phyloP scores from a whole-genome alignment of 2,113 vertebrate genomes.

The Callionymus lyra region DNA sequence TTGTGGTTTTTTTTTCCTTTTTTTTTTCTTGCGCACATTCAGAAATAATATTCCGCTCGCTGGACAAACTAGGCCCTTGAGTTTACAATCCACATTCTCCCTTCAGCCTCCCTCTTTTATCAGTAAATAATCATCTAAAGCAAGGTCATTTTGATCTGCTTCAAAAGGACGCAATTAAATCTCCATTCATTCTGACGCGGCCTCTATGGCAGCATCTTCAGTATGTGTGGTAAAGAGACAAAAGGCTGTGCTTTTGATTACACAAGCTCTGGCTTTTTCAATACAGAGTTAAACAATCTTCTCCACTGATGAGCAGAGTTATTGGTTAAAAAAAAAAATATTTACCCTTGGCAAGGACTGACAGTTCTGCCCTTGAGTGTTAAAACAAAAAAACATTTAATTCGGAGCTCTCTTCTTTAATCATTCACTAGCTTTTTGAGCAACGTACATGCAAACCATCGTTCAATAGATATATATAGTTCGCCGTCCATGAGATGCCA shows the following conservation, averaged over 20 bases:
- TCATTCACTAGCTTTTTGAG: not conserved
- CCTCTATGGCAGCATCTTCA: constrained; percentile 61
- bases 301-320: constrained; percentile 41
- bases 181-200: constrained; percentile 70
- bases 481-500: too few relatives aligned
- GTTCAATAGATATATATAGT: too few relatives aligned
- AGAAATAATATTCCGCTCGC: constrained; percentile 51
- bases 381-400: constrained; percentile 45
- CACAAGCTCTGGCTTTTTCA: constrained; percentile 52
- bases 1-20: constrained; percentile 17
- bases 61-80: constrained; percentile 57
- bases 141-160: constrained; percentile 72
- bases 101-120: constrained; percentile 57
- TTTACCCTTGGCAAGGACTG: constrained; percentile 38
- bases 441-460: too few relatives aligned
- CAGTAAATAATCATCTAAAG: constrained; percentile 70
- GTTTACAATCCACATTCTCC: constrained; percentile 53
- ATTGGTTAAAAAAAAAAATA: constrained; percentile 27
- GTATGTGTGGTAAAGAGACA: constrained; percentile 63
- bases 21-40: constrained; percentile 35
- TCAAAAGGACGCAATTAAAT: constrained; percentile 74
- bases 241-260: constrained; percentile 67
- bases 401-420: constrained; percentile 1
- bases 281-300: constrained; percentile 56
- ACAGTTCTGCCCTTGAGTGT: constrained; percentile 37